Conservation (phyloP, 2,113 vertebrate genomes). For the Megaleporinus macrocephalus region DNA sequence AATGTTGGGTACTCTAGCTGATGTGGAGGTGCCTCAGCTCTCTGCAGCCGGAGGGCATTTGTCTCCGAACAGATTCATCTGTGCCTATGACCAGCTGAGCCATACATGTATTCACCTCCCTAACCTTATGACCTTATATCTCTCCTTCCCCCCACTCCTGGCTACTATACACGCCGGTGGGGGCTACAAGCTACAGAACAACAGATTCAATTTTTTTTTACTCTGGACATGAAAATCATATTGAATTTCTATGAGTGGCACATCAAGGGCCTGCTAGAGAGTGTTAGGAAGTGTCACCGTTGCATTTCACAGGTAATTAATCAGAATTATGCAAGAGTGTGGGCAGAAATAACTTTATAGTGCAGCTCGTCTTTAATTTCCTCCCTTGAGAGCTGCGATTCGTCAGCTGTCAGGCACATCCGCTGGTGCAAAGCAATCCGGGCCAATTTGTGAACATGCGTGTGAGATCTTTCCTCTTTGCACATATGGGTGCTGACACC, state of each 20-base stretch:
- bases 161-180: not conserved
- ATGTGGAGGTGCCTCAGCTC: constrained; percentile 36
- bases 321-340: constrained; percentile 22
- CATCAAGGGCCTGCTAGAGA: not conserved
- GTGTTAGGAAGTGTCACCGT: not conserved
- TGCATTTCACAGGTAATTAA: constrained; percentile 12
- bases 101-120: not conserved
- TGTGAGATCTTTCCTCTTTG: not conserved
- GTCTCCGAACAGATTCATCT: not conserved
- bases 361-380: constrained; percentile 8
- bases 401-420: not conserved
- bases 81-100: not conserved
- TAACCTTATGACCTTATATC: not conserved
- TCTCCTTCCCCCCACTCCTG: not conserved
- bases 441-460: not conserved
- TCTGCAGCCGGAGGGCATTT: constrained; percentile 10
- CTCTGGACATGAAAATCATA: not conserved
- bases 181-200: not conserved
- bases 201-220: no score
- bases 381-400: not conserved
- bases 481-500: not conserved
- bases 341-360: constrained; percentile 8
- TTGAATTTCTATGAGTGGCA: not conserved
- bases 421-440: not conserved
- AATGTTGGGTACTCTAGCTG: not conserved